Percentiles rank a stretch among this genome's conserved stretches.
Evolutionary conservation across 2,888 invertebrate genomes (phyloP).

Genomic region (Cephus nigrinus): DNA sequence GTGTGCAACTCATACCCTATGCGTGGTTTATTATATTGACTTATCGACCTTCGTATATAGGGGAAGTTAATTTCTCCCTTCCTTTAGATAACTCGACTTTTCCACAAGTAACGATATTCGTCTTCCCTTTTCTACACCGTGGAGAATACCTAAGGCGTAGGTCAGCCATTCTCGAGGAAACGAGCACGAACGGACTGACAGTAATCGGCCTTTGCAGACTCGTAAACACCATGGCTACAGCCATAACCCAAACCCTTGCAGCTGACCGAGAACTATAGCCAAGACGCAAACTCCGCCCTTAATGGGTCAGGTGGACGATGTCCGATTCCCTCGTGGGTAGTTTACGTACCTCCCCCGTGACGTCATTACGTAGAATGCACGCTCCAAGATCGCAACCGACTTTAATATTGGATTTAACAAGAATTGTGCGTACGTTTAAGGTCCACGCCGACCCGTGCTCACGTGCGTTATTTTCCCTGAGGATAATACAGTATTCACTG

Average conservation of each 20-base stretch:
- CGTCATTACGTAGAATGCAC: slow-evolving; percentile 29
- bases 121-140: slow-evolving; percentile 1
- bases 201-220: slow-evolving; percentile 59
- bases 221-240: slow-evolving; percentile 53
- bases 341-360: slow-evolving; percentile 35
- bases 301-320: slow-evolving; percentile 51
- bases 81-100: neutral
- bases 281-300: slow-evolving; percentile 40
- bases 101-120: slow-evolving; percentile 3
- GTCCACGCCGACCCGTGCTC: neutral
- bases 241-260: slow-evolving; percentile 47
- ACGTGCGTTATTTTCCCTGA: neutral
- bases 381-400: neutral
- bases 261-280: slow-evolving; percentile 47
- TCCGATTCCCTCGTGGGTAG: slow-evolving; percentile 44
- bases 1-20: neutral
- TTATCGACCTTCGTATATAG: neutral
- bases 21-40: neutral
- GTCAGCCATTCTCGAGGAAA: slow-evolving; percentile 25
- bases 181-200: slow-evolving; percentile 26
- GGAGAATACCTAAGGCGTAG: slow-evolving; percentile 12
- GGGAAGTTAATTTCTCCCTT: neutral
- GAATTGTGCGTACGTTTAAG: neutral
- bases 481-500: neutral
- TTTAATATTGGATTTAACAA: neutral